Conservation (phyloP, 2,113 vertebrate genomes). For the Nerophis lumbriciformis region DNA sequence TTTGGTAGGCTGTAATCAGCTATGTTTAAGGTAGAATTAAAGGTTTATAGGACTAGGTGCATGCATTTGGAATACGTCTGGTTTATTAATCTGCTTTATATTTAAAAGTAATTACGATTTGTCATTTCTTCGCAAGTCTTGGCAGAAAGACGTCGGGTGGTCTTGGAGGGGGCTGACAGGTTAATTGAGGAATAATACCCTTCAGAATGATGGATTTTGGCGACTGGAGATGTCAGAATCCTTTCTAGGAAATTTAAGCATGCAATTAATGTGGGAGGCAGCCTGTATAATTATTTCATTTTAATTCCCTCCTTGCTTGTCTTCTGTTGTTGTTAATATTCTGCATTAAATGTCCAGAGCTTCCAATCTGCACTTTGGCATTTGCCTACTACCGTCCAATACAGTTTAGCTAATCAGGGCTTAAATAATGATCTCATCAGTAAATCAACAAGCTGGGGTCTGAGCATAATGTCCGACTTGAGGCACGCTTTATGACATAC, state of each 20-base stretch:
- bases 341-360: conserved; percentile 57
- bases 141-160: conserved; percentile 63
- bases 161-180: conserved; percentile 68
- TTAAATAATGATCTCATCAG: conserved; percentile 65
- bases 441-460: conserved; percentile 37
- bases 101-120: conserved; percentile 77
- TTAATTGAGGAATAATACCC: conserved; percentile 82
- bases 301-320: conserved; percentile 61
- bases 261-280: conserved; percentile 76
- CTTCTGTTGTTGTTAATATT: conserved; percentile 68
- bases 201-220: conserved; percentile 82
- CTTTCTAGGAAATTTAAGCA: conserved; percentile 78
- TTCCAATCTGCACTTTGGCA: conserved; percentile 44
- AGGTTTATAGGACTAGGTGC: conserved; percentile 31
- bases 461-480: conserved; percentile 16
- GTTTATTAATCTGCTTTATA: conserved; percentile 74
- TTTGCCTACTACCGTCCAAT: conserved; percentile 32
- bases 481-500: conserved; percentile 23
- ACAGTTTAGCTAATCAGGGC: conserved; percentile 52
- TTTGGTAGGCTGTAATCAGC: conserved; percentile 1
- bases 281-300: conserved; percentile 67
- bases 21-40: conserved; percentile 7
- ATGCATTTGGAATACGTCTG: conserved; percentile 31
- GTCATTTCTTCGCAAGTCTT: conserved; percentile 70
- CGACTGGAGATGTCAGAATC: conserved; percentile 80